Conservation (phyloP, 2,888 invertebrate genomes). For the Amitus sp. region DNA sequence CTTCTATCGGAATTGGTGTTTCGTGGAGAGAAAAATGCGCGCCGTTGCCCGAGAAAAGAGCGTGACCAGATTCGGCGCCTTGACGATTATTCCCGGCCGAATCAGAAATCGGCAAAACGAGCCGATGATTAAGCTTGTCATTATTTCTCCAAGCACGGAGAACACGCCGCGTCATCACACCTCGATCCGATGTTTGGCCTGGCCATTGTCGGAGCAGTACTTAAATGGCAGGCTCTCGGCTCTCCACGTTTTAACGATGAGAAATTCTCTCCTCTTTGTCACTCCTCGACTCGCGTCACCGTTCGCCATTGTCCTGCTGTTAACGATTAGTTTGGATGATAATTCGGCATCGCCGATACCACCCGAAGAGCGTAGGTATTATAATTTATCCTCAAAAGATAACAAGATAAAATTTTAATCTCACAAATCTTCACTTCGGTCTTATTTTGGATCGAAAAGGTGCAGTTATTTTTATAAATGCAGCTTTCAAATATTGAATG, state of each 20-base stretch:
- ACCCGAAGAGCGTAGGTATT: too few relatives aligned
- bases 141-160: conserved; percentile 48
- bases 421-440: too few relatives aligned
- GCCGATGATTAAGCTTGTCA: conserved; percentile 55
- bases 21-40: too few relatives aligned
- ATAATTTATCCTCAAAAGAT: too few relatives aligned
- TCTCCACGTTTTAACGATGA: too few relatives aligned
- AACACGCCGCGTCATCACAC: conserved; percentile 56
- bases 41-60: conserved; percentile 48
- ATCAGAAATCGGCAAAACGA: conserved; percentile 50
- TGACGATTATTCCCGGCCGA: conserved; percentile 46
- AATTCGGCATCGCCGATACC: background rate
- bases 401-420: too few relatives aligned
- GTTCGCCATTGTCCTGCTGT: background rate
- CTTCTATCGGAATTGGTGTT: too few relatives aligned
- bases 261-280: conserved; percentile 18
- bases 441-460: too few relatives aligned
- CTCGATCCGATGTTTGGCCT: conserved; percentile 37
- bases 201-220: conserved; percentile 24
- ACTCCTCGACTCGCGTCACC: background rate
- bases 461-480: too few relatives aligned
- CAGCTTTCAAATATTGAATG: too few relatives aligned
- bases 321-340: background rate
- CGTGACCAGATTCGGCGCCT: conserved; percentile 35
- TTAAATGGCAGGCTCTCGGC: conserved; percentile 13